Evolutionary conservation across 2,113 vertebrate genomes (phyloP), one percentile per base, ranked within the genome.

Genomic region (Ciconia maguari): DNA sequence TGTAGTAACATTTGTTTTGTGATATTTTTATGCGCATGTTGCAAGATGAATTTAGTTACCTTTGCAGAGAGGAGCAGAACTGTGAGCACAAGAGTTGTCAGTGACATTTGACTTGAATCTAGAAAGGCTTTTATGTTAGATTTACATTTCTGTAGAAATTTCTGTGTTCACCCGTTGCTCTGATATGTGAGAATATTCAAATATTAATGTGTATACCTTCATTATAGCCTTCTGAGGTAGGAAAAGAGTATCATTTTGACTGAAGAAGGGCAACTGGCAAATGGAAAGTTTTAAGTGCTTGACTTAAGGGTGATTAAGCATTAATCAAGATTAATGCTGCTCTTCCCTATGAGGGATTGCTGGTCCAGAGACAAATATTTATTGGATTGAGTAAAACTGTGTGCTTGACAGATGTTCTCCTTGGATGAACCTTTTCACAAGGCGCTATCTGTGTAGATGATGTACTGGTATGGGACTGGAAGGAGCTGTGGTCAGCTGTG

Each of bases 141-240:
- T 79, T 87, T 77, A 30, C 2, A 25, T 71, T 87, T 72, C 34
- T 78, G 16, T 41, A 58, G 17, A 92, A 52, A 75, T 51, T 11
- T 79, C 22, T 89, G 6, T 3, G 1, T 34, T 89, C 0, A 0
- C 13, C 6, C 10, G n/a, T 87, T 81, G 19, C 20, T 57, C 15
- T 83, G 79, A 21, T 42, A 55, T 27, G 26, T 66, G 16, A 55
- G 29, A 69, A 30, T 57, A 81, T 86, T 77, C 10, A 44, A 71
- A 82, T 6, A 22, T 52, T 61, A 51, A 38, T 89, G n/a, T 64
- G 32, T 68, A 34, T 77, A 46, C 51, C 24, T 61, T 76, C 10
- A 27, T 75, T 60, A 54, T 9, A 54, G 5, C 21, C 19, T 88
- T 83, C 42, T 58, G 41, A 83, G 36, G 6, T 34, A 55, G 42